phyloP scores from a whole-genome alignment of 2,888 invertebrate species.

The Protonemura montana region DNA sequence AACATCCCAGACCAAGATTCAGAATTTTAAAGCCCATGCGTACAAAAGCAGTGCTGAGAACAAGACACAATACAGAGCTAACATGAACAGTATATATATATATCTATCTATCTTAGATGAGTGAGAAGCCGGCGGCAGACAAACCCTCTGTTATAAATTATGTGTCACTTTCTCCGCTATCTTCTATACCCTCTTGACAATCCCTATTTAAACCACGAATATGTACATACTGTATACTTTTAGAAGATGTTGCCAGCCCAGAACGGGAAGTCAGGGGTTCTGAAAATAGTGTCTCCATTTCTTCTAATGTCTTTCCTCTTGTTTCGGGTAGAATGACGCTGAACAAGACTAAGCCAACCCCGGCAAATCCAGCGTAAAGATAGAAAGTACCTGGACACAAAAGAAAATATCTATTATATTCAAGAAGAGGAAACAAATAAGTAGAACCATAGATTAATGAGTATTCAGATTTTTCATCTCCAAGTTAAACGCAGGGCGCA shows the following conservation, averaged over 20 bases:
- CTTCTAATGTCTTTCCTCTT: conserved; percentile 61
- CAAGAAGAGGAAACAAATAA: no score
- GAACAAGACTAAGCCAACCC: conserved; percentile 60
- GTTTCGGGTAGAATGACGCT: conserved; percentile 63
- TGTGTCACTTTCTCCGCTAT: conserved; percentile 50
- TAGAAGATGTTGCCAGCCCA: conserved; percentile 41
- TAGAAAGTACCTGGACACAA: conserved; percentile 61
- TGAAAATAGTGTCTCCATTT: conserved; percentile 60
- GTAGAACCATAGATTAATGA: no score
- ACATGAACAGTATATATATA: no score
- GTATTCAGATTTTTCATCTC: no score
- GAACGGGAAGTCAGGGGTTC: conserved; percentile 42
- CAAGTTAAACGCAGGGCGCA: no score
- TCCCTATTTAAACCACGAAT: conserved; percentile 60
- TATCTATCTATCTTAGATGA: no score
- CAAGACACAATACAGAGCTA: background rate
- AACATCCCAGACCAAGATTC: background rate
- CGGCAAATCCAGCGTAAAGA: conserved; percentile 62
- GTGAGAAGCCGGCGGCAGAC: no score
- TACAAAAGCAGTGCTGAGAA: background rate
- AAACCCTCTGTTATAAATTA: conserved; percentile 24
- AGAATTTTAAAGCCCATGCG: background rate
- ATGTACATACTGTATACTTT: conserved; percentile 60
- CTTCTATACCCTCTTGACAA: conserved; percentile 54
- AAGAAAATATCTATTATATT: no score